Percentiles rank a stretch among this genome's conserved stretches.
Conservation (phyloP, 1,140 invertebrate species). For the Drosophila kikkawai region DNA sequence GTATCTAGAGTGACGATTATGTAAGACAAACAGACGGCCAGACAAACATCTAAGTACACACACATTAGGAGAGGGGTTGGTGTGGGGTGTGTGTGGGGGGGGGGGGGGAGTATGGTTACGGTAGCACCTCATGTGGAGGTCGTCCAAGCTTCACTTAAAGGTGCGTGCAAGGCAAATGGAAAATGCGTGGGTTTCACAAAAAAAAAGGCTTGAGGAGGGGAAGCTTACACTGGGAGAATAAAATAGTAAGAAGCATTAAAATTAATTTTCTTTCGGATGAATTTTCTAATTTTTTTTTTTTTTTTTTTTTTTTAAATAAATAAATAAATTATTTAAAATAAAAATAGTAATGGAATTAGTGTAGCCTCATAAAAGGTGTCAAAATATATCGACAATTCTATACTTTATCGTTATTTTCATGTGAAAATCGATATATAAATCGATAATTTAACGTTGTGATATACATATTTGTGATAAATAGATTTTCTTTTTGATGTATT, state of each 20-base stretch:
- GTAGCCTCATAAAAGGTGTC: too few species aligned
- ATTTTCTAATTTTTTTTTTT: too few species aligned
- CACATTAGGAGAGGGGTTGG: slow-evolving; percentile 16
- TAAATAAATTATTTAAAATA: too few species aligned
- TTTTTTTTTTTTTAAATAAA: too few species aligned
- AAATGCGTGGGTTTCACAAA: slow-evolving; percentile 53
- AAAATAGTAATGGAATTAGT: too few species aligned
- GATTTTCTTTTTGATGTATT: too few species aligned
- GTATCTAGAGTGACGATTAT: slow-evolving; percentile 83
- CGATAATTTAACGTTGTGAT: too few species aligned
- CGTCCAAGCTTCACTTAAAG: slow-evolving; percentile 44
- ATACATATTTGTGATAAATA: too few species aligned
- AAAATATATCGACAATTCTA: too few species aligned
- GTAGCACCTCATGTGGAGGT: slow-evolving; percentile 66
- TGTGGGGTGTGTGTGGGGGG: neutral
- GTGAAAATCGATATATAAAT: too few species aligned
- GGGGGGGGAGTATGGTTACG: slow-evolving; percentile 6
- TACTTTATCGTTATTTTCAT: too few species aligned
- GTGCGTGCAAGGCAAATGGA: slow-evolving; percentile 60
- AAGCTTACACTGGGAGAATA: slow-evolving; percentile 8
- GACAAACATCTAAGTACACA: slow-evolving; percentile 76
- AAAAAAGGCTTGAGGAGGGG: slow-evolving; percentile 3
- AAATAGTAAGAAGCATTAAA: neutral
- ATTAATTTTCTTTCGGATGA: neutral
- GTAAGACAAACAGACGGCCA: slow-evolving; percentile 73